Evolutionary conservation across 2,797 vertebrate genomes (phyloP), one percentile per base, ranked within the genome.

Genomic region (Dipus sagitta): DNA sequence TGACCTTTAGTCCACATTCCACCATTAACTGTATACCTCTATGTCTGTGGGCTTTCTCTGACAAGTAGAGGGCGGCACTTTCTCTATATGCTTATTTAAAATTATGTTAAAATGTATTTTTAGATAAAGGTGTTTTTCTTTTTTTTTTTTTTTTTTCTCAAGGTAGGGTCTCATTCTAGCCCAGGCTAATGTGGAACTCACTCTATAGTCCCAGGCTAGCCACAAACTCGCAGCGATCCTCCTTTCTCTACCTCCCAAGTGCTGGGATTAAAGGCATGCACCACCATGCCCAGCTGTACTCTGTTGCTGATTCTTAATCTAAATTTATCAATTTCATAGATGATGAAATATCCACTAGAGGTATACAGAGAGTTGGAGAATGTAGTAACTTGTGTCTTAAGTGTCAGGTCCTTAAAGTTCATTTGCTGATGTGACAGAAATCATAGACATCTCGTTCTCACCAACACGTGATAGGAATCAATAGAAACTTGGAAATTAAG

Each of bases 51-150:
- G 34, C 24, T 92, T 91, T 85, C 17, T 58, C 72, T 70, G 32
- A 72, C n/a, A 77, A 11, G 26, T 81, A 18, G 13, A 76, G 60
- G 10, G 6, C 71, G 15, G 34, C 54, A 26, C n/a, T 30, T 85
- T 95, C 58, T 26, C 26, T 85, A 26, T 11, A 34, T 90, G 20
- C 62, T 26, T 90, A 28, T 47, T 32, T 12, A 82, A 17, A 81
- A 34, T 68, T 68, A 80, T 64, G 38, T 80, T 78, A 84, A 93
- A 90, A n/a, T 89, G 17, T 34, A 26, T 75, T 89, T 92, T 95
- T 58, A 58, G 13, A 58, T 58, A 58, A 14, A 14, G 54, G 54
- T 58, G 54, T 58, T 58, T 58, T 1, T 58, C 54, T 58, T 17
- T 58, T 3, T 58, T 58, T 17, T 17, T 11, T 47, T 47, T 47